Evolutionary conservation across 2,113 vertebrate species (phyloP), one percentile per base, ranked within the genome.

Genomic region (Pituophis catenifer): DNA sequence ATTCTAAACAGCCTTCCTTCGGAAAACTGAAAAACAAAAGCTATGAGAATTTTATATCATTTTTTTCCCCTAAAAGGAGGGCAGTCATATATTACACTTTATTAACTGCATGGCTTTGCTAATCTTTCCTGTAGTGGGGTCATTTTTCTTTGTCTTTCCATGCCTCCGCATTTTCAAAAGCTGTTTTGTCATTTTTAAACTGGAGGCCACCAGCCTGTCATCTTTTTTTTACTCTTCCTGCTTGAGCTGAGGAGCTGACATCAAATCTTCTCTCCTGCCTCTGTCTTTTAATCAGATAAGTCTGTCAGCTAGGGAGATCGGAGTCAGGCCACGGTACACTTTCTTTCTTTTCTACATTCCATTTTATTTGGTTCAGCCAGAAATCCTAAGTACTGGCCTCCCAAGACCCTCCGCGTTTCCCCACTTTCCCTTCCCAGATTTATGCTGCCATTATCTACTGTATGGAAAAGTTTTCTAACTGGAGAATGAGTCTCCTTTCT

Each of bases 401-500:
- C 96, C 94, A 95, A 94, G 96, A 96, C 65, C 95, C 97, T 94
- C 96, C 93, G 92, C 96, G 92, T 90, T 96, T 95, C 96, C 93
- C 96, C 26, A 92, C 92, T 93, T 90, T 96, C 96, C 95, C 94
- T 95, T 21, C 94, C 92, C 94, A 94, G 89, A 96, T 97, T 94
- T 95, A 86, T 94, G 96, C 96, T 93, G 95, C 97, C 91, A 90
- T 54, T 97, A 96, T 95, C 93, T 96, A 96, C 97, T 98, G 95
- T 97, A 98, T 98, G 98, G 98, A 97, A 98, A 98, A 98, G 97
- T 98, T 98, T 97, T 97, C 98, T 97, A 97, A 96, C 95, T 97
- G 97, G 97, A 98, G 97, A 97, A 98, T 98, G 98, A 98, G 97
- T 97, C 97, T 98, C 93, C 98, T 98, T 96, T 98, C 98, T 95